Percentiles rank a stretch among this genome's conserved stretches.
phyloP scores from a whole-genome alignment of 2,797 vertebrate genomes.

The Dendrocincla tyrannina region DNA sequence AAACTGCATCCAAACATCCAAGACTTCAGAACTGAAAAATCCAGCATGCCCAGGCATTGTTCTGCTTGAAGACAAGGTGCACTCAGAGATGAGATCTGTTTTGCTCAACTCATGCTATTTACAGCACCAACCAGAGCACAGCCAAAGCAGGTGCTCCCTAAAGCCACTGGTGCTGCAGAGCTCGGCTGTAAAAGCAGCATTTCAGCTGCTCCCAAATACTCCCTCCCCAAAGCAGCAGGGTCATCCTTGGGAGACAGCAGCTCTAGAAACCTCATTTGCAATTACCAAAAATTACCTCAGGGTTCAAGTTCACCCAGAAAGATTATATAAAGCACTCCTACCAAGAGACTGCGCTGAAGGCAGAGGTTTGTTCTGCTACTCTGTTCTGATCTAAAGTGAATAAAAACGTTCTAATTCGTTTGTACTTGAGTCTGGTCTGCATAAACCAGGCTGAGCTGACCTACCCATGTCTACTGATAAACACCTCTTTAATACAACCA shows the following conservation, averaged over 20 bases:
- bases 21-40: neutral
- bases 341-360: neutral
- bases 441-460: neutral
- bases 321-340: neutral
- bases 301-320: neutral
- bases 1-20: neutral
- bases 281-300: neutral
- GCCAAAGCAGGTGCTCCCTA: neutral
- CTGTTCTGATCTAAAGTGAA: neutral
- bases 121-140: neutral
- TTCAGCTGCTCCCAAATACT: neutral
- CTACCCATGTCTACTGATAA: neutral
- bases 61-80: neutral
- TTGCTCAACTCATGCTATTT: neutral
- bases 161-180: neutral
- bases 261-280: slow-evolving; percentile 24
- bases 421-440: neutral
- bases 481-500: neutral
- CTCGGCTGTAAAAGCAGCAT: neutral
- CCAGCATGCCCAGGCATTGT: neutral
- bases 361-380: neutral
- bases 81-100: neutral
- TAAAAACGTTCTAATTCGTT: neutral
- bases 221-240: neutral
- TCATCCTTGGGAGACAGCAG: neutral